These are phyloP conservation scores for Drosophila bifasciata DNA, from an alignment of 1,140 invertebrate genomes.

Conservation along the genomic window DNA sequence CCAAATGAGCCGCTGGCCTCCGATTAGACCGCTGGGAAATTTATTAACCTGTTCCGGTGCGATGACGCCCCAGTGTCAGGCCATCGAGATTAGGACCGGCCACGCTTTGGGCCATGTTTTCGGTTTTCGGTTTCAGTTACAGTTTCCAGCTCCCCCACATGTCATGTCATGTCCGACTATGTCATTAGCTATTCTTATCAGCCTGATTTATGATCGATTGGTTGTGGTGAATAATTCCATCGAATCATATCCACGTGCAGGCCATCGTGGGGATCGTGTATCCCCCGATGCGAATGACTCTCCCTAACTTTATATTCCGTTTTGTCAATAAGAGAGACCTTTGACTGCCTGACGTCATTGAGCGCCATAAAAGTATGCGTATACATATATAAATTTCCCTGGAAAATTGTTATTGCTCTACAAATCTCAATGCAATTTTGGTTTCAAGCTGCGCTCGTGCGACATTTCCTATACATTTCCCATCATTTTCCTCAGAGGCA, in stretches of 20 bases:
- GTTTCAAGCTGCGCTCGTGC: conserved; percentile 46
- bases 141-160: neutral
- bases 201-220: conserved; percentile 55
- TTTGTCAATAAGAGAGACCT: neutral
- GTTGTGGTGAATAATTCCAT: conserved; percentile 21
- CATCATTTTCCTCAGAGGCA: conserved; percentile 12
- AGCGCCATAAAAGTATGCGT: conserved; percentile 34
- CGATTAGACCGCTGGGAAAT: conserved; percentile 67
- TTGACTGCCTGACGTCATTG: conserved; percentile 43
- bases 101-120: conserved; percentile 47
- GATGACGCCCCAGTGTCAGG: conserved; percentile 47
- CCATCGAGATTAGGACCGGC: conserved; percentile 55
- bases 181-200: conserved; percentile 34
- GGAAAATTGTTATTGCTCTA: conserved; percentile 44
- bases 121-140: conserved; percentile 15
- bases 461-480: neutral
- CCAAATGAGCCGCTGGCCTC: conserved; percentile 41
- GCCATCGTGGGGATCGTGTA: conserved; percentile 2
- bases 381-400: conserved; percentile 29
- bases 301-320: neutral
- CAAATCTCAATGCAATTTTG: conserved; percentile 77
- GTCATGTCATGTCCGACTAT: conserved; percentile 16
- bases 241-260: conserved; percentile 14
- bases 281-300: conserved; percentile 25
- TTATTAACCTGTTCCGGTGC: conserved; percentile 80